Percentiles rank a stretch among this genome's conserved stretches.
Conservation (phyloP, 1,140 invertebrate species). For the Drosophila insularis region DNA sequence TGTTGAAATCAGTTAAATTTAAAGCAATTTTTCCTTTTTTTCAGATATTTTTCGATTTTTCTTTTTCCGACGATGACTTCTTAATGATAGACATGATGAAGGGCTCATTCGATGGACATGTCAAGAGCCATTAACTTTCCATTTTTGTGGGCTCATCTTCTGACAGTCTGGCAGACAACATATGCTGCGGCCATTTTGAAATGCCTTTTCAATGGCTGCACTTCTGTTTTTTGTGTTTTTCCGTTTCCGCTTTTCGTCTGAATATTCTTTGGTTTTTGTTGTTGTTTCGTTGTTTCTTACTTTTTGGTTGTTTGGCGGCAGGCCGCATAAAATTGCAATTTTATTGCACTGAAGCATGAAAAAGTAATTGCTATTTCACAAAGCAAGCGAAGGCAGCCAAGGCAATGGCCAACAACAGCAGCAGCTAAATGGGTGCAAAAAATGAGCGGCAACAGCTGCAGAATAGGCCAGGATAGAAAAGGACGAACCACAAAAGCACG, state of each 20-base stretch:
- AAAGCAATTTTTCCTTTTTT: neutral
- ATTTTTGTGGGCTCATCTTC: constrained; percentile 45
- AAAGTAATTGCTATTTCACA: constrained; percentile 80
- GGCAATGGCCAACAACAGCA: neutral
- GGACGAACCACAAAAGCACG: constrained; percentile 43
- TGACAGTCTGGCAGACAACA: constrained; percentile 22
- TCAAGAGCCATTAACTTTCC: constrained; percentile 47
- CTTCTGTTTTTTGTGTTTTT: constrained; percentile 43
- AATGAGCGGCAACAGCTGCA: constrained; percentile 63
- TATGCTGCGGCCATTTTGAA: constrained; percentile 67
- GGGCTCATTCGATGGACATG: constrained; percentile 29
- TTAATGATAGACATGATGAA: constrained; percentile 32
- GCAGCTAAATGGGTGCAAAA: constrained; percentile 11
- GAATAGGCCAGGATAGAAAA: constrained; percentile 21
- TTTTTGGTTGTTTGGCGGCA: constrained; percentile 66
- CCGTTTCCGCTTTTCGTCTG: neutral
- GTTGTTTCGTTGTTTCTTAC: constrained; percentile 19
- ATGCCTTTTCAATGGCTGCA: constrained; percentile 79
- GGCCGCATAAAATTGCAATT: constrained; percentile 81
- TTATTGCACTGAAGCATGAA: constrained; percentile 80
- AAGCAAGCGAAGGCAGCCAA: constrained; percentile 40
- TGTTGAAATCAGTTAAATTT: constrained; percentile 4
- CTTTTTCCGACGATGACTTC: constrained; percentile 5
- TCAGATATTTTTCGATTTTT: neutral
- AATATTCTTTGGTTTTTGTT: neutral